Conservation (phyloP, 2,888 invertebrate species). For the Eubasilissa splendida region DNA sequence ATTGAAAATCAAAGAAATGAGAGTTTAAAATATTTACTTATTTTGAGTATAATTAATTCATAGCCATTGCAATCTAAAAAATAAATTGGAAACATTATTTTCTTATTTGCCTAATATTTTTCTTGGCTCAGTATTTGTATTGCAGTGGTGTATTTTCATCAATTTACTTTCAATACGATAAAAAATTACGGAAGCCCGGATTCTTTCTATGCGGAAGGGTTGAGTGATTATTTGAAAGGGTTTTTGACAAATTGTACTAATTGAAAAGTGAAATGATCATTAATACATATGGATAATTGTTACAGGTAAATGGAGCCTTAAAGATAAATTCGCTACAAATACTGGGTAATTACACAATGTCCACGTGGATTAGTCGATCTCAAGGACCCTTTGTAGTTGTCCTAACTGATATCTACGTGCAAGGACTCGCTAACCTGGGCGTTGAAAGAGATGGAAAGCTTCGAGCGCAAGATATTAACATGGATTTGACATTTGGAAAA, state of each 20-base stretch:
- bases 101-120: too few relatives aligned
- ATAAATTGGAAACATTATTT: too few relatives aligned
- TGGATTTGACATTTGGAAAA: conserved; percentile 83
- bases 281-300: conserved; percentile 43
- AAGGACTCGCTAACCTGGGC: conserved; percentile 79
- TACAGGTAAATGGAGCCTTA: conserved; percentile 81
- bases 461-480: conserved; percentile 83
- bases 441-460: conserved; percentile 84
- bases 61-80: too few relatives aligned
- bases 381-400: conserved; percentile 86
- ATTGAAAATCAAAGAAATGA: too few relatives aligned
- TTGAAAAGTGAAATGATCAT: too few relatives aligned
- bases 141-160: neutral
- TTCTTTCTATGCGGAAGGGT: too few relatives aligned
- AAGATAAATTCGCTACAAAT: conserved; percentile 81
- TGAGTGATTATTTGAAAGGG: too few relatives aligned
- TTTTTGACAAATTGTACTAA: too few relatives aligned
- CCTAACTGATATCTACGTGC: conserved; percentile 79
- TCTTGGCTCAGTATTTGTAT: neutral
- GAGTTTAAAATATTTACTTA: too few relatives aligned
- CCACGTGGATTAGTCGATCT: conserved; percentile 79
- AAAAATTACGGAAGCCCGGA: too few relatives aligned
- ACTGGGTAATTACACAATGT: conserved; percentile 82
- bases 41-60: too few relatives aligned
- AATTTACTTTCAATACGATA: neutral